Conservation (phyloP, 2,888 invertebrate genomes). For the Cephus rjabovi region DNA sequence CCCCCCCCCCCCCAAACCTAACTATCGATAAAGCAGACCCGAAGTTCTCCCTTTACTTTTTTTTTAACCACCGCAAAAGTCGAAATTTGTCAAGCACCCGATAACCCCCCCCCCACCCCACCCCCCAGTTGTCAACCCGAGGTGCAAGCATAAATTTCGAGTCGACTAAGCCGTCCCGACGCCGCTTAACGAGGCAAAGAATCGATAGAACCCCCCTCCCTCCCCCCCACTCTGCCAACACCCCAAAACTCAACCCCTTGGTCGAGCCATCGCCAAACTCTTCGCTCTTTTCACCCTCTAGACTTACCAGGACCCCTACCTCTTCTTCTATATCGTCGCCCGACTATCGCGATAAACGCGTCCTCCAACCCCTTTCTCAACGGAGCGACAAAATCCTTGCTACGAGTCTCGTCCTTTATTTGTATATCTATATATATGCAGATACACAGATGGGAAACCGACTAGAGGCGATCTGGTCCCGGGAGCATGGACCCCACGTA, state of each 20-base stretch:
- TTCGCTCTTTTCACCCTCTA: not conserved
- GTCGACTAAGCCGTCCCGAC: not conserved
- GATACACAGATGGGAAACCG: not conserved
- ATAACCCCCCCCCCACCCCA: not conserved
- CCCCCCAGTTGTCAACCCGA: not conserved
- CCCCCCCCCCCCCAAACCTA: not conserved
- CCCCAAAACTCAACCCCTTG: too few species aligned
- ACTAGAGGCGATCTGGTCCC: not conserved
- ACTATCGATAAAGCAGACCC: not conserved
- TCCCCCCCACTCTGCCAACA: too few species aligned
- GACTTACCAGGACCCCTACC: not conserved
- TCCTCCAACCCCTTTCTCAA: not conserved
- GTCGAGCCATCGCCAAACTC: too few species aligned
- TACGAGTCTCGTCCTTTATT: not conserved
- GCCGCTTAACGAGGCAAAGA: not conserved
- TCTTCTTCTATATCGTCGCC: not conserved
- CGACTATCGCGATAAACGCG: not conserved
- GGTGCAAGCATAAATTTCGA: not conserved
- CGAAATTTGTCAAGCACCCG: not conserved
- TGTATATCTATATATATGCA: not conserved
- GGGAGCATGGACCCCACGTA: not conserved
- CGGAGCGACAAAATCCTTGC: not conserved
- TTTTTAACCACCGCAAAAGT: not conserved
- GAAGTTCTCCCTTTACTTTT: not conserved
- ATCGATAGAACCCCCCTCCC: not conserved